Evolutionary conservation across 2,888 invertebrate species (phyloP), one percentile per base, ranked within the genome.

Genomic region (Erebia palarica): DNA sequence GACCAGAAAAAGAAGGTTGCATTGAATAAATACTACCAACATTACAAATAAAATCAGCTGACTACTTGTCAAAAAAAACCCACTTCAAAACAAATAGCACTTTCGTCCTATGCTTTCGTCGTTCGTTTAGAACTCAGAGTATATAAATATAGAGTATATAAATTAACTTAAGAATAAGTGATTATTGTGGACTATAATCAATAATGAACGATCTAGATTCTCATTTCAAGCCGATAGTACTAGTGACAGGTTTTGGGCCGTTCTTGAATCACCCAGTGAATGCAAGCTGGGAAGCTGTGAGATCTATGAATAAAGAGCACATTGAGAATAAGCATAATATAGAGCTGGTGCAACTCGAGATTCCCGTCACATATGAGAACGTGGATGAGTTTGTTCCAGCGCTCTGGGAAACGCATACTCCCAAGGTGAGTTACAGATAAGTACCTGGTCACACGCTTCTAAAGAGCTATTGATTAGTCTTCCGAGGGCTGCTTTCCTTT

Each of bases 221-320:
- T 59, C 75, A 85, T 67, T 84, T 87, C 51, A 89, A 86, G 74
- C 89, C 90, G 1, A 86, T 92, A 74, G 91, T 95, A 58, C 78
- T 96, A 44, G 93, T 96, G 14, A 96, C 96, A 75, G 97, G 97
- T 8, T 98, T 98, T 87, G 97, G 97, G 0, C 97, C 97, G 0
- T 98, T 97, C 87, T 85, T 92, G 9, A 89, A 90, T 55, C 96
- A 97, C 81, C 87, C 89, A 36, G 90, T 96, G 11, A 98, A 98
- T 84, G 96, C 97, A 0, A 97, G 97, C 83, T 97, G 97, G 97
- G 96, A 96, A 84, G 95, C 96, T 5, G 97, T 97, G 0, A 95
- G 95, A 82, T 82, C 94, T 69, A 90, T 96, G 78, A 91, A 94
- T 65, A 91, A 94, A 75, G 84, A 92, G 55, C 86, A 92, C 75